Conservation (phyloP, 2,888 invertebrate genomes). For the Galerucella nymphaeae region DNA sequence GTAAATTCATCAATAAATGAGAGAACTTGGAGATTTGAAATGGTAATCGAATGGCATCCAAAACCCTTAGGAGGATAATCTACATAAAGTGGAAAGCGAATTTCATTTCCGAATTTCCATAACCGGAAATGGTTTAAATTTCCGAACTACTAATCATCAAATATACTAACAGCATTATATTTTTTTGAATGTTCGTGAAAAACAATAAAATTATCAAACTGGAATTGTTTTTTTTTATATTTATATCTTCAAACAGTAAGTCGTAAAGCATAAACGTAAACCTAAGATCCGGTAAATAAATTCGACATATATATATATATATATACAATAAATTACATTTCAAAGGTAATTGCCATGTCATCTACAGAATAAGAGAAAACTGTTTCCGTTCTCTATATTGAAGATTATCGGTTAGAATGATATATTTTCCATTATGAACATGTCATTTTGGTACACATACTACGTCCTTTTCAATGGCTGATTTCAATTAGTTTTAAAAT, state of each 20-base stretch:
- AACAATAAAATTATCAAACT: not conserved
- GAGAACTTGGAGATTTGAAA: not conserved
- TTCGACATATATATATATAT: constrained; percentile 18
- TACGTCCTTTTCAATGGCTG: not conserved
- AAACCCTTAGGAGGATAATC: constrained; percentile 5
- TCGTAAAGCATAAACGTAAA: constrained; percentile 1
- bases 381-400: constrained; percentile 10
- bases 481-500: not conserved
- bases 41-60: not conserved
- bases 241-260: constrained; percentile 13
- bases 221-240: not conserved
- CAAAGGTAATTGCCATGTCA: constrained; percentile 49
- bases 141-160: constrained; percentile 23
- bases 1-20: constrained; percentile 8
- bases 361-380: constrained; percentile 40
- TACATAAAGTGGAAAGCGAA: constrained; percentile 5
- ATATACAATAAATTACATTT: constrained; percentile 41
- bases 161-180: constrained; percentile 7
- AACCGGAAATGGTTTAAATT: constrained; percentile 30
- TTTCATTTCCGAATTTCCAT: constrained; percentile 32
- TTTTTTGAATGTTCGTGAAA: too few relatives aligned
- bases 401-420: constrained; percentile 45
- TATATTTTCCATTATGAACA: constrained; percentile 43
- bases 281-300: constrained; percentile 34
- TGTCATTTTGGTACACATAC: constrained; percentile 21